These are phyloP conservation scores for zebrafish (Danio rerio) DNA, from an alignment of 2,113 vertebrate genomes.

Conservation along the genomic window GRCz12tu NC_133180.1:27632501-27633000, in stretches of 20 bases:
- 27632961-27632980: background rate
- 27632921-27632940: background rate
- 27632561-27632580: background rate
- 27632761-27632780: conserved; percentile 7
- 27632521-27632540: background rate
- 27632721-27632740: background rate
- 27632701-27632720: background rate
- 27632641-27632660: background rate
- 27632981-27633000: conserved; percentile 58
- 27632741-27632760: background rate
- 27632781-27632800: background rate
- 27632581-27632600: background rate
- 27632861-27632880: background rate
- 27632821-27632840: background rate
- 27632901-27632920: conserved; percentile 8
- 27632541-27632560: background rate
- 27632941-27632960: background rate
- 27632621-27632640: background rate
- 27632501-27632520: conserved; percentile 21
- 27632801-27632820: background rate
- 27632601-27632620: background rate
- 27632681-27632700: background rate
- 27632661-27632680: background rate
- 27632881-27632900: background rate
- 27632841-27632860: background rate